These are phyloP conservation scores for Aplochiton taeniatus DNA, from an alignment of 2,797 vertebrate genomes.

Conservation along the genomic window DNA sequence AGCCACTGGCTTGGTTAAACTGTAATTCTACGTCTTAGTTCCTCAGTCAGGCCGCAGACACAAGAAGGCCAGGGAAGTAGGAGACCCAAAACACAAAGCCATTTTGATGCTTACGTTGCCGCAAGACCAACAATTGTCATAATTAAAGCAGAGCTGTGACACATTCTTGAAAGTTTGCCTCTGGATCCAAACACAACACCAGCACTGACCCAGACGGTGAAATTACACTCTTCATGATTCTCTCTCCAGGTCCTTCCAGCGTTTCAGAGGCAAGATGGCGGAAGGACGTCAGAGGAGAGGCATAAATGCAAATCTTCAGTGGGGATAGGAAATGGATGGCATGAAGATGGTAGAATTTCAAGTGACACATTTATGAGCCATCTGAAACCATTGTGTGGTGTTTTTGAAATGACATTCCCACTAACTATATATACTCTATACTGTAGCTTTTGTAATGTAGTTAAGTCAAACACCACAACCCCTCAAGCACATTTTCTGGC, in stretches of 20 bases:
- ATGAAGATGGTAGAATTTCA: too few relatives aligned
- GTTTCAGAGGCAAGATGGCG: constrained; percentile 12
- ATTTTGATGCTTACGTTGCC: constrained; percentile 19
- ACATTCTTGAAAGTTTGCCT: constrained; percentile 34
- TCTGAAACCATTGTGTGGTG: too few relatives aligned
- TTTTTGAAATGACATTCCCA: too few relatives aligned
- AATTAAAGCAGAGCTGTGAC: constrained; percentile 36
- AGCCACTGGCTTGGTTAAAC: too few relatives aligned
- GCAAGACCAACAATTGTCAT: constrained; percentile 27
- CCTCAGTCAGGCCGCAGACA: too few relatives aligned
- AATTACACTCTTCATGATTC: constrained; percentile 70
- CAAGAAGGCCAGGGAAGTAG: too few relatives aligned
- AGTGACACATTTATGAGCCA: too few relatives aligned
- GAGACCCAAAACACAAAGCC: background rate
- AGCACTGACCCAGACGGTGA: constrained; percentile 56
- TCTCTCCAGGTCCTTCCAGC: constrained; percentile 17
- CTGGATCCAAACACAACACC: constrained; percentile 23
- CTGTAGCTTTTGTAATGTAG: constrained; percentile 22
- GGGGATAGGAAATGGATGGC: background rate
- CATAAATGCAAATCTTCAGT: background rate
- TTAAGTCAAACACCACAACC: constrained; percentile 27
- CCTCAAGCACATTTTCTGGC: constrained; percentile 25
- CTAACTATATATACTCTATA: background rate
- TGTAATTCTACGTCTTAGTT: too few relatives aligned
- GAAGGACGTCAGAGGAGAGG: constrained; percentile 18